Conservation (phyloP, 1,140 invertebrate genomes). For the Uloborus diversus region DNA sequence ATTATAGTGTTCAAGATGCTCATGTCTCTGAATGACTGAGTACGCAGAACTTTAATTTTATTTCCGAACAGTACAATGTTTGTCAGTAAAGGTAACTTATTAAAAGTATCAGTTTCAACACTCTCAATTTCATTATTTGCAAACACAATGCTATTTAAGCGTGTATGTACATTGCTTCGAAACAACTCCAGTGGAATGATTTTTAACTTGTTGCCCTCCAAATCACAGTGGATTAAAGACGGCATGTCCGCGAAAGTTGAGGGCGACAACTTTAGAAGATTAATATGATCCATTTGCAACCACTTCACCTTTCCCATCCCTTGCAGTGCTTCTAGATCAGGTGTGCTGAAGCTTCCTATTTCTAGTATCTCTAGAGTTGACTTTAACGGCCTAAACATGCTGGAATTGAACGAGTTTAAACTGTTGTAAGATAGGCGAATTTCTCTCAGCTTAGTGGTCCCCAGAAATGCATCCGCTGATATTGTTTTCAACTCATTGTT, state of each 20-base stretch:
- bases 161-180: conserved; percentile 74
- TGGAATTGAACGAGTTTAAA: conserved; percentile 77
- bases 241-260: conserved; percentile 74
- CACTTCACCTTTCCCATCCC: conserved; percentile 76
- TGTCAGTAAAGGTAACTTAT: conserved; percentile 72
- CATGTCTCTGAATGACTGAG: conserved; percentile 73
- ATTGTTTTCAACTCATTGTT: conserved; percentile 85
- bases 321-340: conserved; percentile 73
- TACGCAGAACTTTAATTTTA: conserved; percentile 69
- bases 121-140: conserved; percentile 76
- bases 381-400: conserved; percentile 75
- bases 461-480: conserved; percentile 76
- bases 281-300: conserved; percentile 89
- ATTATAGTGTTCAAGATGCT: conserved; percentile 74
- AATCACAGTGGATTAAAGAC: conserved; percentile 81
- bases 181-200: conserved; percentile 74
- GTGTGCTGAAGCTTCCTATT: conserved; percentile 71
- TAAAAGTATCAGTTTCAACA: conserved; percentile 73
- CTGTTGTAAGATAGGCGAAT: conserved; percentile 89
- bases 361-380: conserved; percentile 81
- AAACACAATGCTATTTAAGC: conserved; percentile 78
- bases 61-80: conserved; percentile 78
- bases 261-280: conserved; percentile 76
- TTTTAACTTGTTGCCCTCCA: conserved; percentile 83
- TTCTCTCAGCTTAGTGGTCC: conserved; percentile 78